Conservation (phyloP, 2,113 vertebrate genomes). For the Atrichornis clamosus region DNA sequence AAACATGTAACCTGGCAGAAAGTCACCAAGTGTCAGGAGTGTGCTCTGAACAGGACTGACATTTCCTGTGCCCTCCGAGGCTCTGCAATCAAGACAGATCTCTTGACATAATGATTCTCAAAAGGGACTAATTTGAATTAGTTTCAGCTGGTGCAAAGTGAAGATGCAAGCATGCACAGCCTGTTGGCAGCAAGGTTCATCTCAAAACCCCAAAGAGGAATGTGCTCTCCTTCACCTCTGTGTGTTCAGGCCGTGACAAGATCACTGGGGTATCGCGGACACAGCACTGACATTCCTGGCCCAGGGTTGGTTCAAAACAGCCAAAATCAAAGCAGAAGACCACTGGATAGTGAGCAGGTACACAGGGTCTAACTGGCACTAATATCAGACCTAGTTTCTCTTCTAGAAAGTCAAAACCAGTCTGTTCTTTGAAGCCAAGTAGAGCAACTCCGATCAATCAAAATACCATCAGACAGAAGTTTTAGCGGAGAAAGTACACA, state of each 20-base stretch:
- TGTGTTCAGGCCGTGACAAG: neutral
- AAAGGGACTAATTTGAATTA: slow-evolving; percentile 50
- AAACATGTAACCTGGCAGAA: slow-evolving; percentile 64
- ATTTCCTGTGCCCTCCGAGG: slow-evolving; percentile 31
- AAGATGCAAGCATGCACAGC: neutral
- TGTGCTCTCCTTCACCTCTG: neutral
- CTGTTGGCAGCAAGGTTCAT: neutral
- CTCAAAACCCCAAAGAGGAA: neutral
- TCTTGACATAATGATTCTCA: slow-evolving; percentile 25
- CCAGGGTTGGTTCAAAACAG: neutral
- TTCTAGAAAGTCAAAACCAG: neutral
- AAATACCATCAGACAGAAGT: neutral
- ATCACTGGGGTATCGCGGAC: neutral
- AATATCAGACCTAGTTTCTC: neutral
- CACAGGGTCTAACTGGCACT: neutral
- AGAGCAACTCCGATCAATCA: neutral
- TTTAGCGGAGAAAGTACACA: neutral
- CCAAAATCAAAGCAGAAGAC: neutral
- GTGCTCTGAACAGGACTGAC: slow-evolving; percentile 32
- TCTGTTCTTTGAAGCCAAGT: neutral
- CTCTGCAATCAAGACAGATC: slow-evolving; percentile 2
- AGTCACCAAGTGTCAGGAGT: slow-evolving; percentile 41
- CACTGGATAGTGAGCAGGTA: neutral
- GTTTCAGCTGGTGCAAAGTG: neutral
- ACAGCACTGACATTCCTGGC: neutral